These are phyloP conservation scores for Desmophyllum pertusum DNA, from an alignment of 92 coral and sea anemone species.

Conservation along the genomic window DNA sequence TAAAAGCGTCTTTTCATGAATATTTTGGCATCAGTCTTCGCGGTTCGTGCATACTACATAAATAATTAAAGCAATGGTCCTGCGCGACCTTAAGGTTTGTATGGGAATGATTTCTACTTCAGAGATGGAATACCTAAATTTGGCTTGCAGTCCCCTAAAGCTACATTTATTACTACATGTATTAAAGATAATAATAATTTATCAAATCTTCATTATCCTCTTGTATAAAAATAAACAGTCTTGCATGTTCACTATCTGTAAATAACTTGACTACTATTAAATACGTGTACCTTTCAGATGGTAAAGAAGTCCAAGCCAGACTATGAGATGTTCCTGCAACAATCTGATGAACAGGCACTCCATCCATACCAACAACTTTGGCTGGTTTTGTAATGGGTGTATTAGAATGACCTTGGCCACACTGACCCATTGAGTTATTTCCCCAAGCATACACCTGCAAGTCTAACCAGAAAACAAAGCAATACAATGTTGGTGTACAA, in stretches of 20 bases:
- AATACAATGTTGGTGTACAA: background rate
- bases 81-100: too few relatives aligned
- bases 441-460: conserved; percentile 84
- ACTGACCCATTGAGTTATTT: conserved; percentile 92
- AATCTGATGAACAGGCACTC: conserved; percentile 79
- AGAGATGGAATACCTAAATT: too few relatives aligned
- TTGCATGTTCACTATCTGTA: background rate
- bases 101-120: too few relatives aligned
- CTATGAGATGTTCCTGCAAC: conserved; percentile 90
- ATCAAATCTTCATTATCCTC: background rate
- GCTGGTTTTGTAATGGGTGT: conserved; percentile 85
- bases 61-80: too few relatives aligned
- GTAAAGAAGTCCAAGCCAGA: conserved; percentile 86
- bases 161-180: too few relatives aligned
- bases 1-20: too few relatives aligned
- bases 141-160: too few relatives aligned
- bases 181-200: too few relatives aligned
- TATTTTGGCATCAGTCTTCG: too few relatives aligned
- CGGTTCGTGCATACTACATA: too few relatives aligned
- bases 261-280: background rate
- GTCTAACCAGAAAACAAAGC: conserved; percentile 17
- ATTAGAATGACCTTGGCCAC: conserved; percentile 89
- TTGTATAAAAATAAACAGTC: background rate
- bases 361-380: conserved; percentile 78
- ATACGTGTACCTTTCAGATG: conserved; percentile 77